These are phyloP conservation scores for Poecile montanus DNA, from an alignment of 2,797 vertebrate species.

Conservation along the genomic window DNA sequence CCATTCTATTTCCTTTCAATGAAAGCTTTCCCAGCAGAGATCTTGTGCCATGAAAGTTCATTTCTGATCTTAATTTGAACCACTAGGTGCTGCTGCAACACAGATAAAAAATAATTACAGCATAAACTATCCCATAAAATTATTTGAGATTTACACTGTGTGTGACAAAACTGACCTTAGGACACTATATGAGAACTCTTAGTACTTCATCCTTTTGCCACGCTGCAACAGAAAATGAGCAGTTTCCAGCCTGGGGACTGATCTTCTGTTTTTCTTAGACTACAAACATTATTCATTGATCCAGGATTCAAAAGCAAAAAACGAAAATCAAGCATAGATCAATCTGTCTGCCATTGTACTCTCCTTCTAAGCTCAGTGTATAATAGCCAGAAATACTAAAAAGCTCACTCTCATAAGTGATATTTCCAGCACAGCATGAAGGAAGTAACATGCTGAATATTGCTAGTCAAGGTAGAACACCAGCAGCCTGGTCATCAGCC, in stretches of 20 bases:
- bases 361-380: neutral
- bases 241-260: neutral
- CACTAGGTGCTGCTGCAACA: slow-evolving; percentile 69
- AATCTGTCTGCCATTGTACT: neutral
- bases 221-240: neutral
- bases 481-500: neutral
- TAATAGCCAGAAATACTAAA: neutral
- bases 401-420: neutral
- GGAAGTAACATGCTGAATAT: neutral
- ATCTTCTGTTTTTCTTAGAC: neutral
- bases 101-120: slow-evolving; percentile 14
- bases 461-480: neutral
- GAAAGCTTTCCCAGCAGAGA: neutral
- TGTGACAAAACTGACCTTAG: neutral
- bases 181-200: neutral
- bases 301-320: neutral
- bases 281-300: neutral
- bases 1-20: neutral
- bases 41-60: neutral
- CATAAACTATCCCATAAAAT: neutral
- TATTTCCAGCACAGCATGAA: neutral
- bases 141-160: neutral
- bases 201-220: neutral
- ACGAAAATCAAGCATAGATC: neutral
- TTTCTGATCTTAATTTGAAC: slow-evolving; percentile 37